phyloP scores from a whole-genome alignment of 2,888 invertebrate genomes.

The Netelia virgata region DNA sequence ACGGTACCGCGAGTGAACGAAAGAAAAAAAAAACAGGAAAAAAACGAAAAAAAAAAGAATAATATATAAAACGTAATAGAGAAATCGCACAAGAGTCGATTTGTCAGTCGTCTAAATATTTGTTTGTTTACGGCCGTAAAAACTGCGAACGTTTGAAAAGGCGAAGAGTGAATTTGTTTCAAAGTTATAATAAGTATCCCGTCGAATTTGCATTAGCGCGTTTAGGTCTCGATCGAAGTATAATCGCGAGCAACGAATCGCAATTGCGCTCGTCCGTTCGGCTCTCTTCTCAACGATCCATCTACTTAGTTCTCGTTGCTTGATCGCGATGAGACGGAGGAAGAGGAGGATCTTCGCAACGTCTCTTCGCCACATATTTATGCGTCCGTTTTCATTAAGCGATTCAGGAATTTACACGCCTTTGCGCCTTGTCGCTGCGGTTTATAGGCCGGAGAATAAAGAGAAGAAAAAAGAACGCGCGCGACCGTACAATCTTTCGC shows the following conservation, averaged over 20 bases:
- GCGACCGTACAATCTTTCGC: too few species aligned
- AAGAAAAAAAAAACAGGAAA: constrained; percentile 45
- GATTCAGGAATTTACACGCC: constrained; percentile 40
- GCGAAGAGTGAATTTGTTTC: not conserved
- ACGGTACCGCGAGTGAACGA: constrained; percentile 49
- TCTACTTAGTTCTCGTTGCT: constrained; percentile 51
- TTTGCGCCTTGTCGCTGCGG: not conserved
- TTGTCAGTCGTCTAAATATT: too few species aligned
- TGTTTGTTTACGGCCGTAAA: too few species aligned
- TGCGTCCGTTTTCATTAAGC: constrained; percentile 64
- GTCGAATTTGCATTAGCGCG: constrained; percentile 13
- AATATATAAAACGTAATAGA: too few species aligned
- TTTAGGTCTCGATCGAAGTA: constrained; percentile 35
- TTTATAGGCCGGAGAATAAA: not conserved
- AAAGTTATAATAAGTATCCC: constrained; percentile 8
- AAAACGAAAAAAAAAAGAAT: constrained; percentile 1
- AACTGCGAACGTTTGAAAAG: too few species aligned
- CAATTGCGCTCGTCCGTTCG: constrained; percentile 65
- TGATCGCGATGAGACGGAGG: constrained; percentile 24
- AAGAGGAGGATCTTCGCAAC: constrained; percentile 46
- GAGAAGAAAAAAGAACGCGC: too few species aligned
- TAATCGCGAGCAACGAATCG: constrained; percentile 50
- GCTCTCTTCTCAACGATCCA: constrained; percentile 35
- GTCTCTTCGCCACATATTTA: constrained; percentile 63
- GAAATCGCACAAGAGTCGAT: too few species aligned